Evolutionary conservation across 2,113 vertebrate genomes (phyloP).

Genomic region (sheep (Ovis aries)): DNA sequence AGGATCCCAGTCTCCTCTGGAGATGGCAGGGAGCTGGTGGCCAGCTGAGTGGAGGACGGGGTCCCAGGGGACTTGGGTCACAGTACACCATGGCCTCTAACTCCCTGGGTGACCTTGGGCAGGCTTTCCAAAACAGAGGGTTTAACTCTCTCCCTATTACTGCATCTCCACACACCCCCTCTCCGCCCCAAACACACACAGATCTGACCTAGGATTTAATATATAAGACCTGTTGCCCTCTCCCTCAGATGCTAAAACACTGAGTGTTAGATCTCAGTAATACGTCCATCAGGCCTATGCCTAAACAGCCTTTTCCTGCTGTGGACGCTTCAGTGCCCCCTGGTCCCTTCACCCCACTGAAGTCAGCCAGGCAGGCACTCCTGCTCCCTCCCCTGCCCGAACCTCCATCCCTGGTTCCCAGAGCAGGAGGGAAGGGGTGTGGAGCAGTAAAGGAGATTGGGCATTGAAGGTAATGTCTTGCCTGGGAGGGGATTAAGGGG

Average conservation of each 20-base stretch:
- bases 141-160: background rate
- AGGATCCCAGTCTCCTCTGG: background rate
- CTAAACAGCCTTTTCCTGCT: background rate
- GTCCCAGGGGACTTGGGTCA: background rate
- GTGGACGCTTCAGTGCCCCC: background rate
- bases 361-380: background rate
- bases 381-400: background rate
- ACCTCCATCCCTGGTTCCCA: background rate
- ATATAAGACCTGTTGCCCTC: background rate
- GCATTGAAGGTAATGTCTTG: background rate
- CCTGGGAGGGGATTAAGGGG: background rate
- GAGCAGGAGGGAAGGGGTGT: background rate
- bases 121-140: background rate
- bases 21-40: background rate
- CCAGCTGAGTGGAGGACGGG: background rate
- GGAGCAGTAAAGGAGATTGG: too few relatives aligned
- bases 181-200: background rate
- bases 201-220: background rate
- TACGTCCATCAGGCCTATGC: background rate
- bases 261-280: background rate
- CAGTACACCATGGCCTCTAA: background rate
- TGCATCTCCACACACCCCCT: background rate
- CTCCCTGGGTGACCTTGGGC: conserved; percentile 40
- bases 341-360: background rate
- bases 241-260: background rate